A percentile compares a stretch with the other conserved stretches of the same genome.
phyloP scores from a whole-genome alignment of 2,888 invertebrate species.

The Listrodromus nycthemerus region DNA sequence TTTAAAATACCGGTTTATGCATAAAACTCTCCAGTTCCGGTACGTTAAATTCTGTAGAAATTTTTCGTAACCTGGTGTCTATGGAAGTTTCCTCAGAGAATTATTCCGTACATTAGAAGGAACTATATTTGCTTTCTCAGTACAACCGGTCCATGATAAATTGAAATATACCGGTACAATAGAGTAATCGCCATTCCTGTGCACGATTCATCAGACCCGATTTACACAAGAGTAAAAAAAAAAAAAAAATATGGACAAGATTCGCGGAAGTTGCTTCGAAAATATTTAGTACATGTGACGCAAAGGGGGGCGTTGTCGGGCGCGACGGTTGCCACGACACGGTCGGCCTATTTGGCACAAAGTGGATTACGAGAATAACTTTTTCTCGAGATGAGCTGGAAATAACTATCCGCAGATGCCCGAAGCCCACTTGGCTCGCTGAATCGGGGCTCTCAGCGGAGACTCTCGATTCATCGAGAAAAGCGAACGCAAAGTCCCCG shows the following conservation, averaged over 20 bases:
- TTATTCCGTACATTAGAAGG: too few relatives aligned
- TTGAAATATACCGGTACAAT: too few relatives aligned
- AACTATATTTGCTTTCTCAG: too few relatives aligned
- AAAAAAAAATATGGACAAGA: conserved; percentile 11
- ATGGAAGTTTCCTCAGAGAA: too few relatives aligned
- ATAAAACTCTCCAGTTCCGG: too few relatives aligned
- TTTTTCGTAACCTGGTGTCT: too few relatives aligned
- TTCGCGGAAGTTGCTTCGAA: conserved; percentile 33
- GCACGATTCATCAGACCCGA: too few relatives aligned
- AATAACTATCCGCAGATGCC: conserved; percentile 69
- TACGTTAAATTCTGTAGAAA: too few relatives aligned
- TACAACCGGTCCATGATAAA: too few relatives aligned
- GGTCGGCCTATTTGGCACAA: conserved; percentile 78
- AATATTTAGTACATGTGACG: conserved; percentile 6
- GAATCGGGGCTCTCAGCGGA: conserved; percentile 31
- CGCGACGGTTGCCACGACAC: conserved; percentile 49
- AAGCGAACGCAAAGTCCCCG: too few relatives aligned
- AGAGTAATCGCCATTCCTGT: too few relatives aligned
- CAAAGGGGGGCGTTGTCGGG: background rate
- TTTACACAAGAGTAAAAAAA: background rate
- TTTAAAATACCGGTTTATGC: too few relatives aligned
- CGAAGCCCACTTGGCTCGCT: conserved; percentile 33
- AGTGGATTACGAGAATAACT: conserved; percentile 69
- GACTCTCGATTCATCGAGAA: background rate
- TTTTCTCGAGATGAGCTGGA: conserved; percentile 70